These are phyloP conservation scores for Platichthys stellatus DNA, from an alignment of 2,113 vertebrate genomes.

Conservation along the genomic window DNA sequence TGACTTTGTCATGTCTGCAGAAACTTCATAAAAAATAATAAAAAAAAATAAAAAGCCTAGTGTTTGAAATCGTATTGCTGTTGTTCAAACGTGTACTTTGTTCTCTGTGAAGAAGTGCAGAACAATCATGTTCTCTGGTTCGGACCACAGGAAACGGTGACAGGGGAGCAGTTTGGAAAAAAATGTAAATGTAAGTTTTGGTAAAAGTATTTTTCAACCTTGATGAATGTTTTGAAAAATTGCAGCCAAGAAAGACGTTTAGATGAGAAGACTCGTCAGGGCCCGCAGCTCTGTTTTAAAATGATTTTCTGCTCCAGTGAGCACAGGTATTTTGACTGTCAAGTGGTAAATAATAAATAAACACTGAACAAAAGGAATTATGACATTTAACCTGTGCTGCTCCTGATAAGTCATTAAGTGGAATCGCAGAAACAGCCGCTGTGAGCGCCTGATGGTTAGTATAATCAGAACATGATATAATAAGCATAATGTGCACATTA, in stretches of 20 bases:
- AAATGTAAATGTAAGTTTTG: background rate
- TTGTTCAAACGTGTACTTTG: background rate
- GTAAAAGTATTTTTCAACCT: background rate
- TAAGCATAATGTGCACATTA: constrained; percentile 2
- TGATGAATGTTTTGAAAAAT: background rate
- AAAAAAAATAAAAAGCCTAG: background rate
- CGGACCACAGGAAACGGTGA: background rate
- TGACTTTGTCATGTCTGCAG: constrained; percentile 1
- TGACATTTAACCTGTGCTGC: background rate
- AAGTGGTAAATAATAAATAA: background rate
- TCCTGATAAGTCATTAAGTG: background rate
- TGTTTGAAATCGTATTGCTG: background rate
- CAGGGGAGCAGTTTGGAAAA: background rate
- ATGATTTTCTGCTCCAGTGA: background rate
- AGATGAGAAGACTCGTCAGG: background rate
- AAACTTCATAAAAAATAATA: background rate
- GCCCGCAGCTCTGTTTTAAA: background rate
- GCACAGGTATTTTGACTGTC: background rate
- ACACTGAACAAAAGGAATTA: background rate
- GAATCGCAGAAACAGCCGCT: background rate
- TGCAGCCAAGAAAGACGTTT: background rate
- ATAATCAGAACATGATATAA: constrained; percentile 4
- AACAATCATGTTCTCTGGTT: constrained; percentile 5
- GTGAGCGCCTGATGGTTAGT: background rate
- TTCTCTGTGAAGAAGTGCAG: background rate